These are phyloP conservation scores for Netelia fuscicornis DNA, from an alignment of 2,888 invertebrate species.

Conservation along the genomic window DNA sequence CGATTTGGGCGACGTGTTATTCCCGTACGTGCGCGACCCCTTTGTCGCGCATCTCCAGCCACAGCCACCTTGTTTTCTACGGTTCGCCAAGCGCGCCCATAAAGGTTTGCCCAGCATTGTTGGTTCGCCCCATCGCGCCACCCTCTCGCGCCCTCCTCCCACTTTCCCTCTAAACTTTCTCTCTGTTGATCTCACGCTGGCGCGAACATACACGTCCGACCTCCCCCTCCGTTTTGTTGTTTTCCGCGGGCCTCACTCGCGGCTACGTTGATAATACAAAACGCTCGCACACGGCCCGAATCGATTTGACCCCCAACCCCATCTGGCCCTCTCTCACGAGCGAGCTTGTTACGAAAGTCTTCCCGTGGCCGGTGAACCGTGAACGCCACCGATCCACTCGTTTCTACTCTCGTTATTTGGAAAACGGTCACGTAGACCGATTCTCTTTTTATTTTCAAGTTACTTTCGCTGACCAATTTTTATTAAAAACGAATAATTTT, in stretches of 20 bases:
- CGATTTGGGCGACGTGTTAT: constrained; percentile 45
- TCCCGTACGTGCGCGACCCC: constrained; percentile 13
- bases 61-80: constrained; percentile 45
- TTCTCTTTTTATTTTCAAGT: constrained; percentile 3
- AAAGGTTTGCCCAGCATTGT: constrained; percentile 53
- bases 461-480: neutral
- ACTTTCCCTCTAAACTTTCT: constrained; percentile 37
- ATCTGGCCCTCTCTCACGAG: constrained; percentile 30
- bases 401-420: neutral
- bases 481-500: neutral
- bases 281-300: constrained; percentile 30
- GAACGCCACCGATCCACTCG: neutral
- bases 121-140: constrained; percentile 38
- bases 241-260: constrained; percentile 41
- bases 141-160: constrained; percentile 19
- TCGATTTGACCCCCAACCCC: constrained; percentile 45
- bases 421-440: neutral
- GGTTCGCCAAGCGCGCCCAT: constrained; percentile 47
- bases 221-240: neutral
- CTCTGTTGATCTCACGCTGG: constrained; percentile 10
- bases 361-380: constrained; percentile 16
- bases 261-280: constrained; percentile 22
- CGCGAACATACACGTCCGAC: neutral
- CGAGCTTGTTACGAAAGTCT: constrained; percentile 17
- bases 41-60: constrained; percentile 32